phyloP scores from a whole-genome alignment of 1,140 invertebrate genomes.

The Orchestia grillus region DNA sequence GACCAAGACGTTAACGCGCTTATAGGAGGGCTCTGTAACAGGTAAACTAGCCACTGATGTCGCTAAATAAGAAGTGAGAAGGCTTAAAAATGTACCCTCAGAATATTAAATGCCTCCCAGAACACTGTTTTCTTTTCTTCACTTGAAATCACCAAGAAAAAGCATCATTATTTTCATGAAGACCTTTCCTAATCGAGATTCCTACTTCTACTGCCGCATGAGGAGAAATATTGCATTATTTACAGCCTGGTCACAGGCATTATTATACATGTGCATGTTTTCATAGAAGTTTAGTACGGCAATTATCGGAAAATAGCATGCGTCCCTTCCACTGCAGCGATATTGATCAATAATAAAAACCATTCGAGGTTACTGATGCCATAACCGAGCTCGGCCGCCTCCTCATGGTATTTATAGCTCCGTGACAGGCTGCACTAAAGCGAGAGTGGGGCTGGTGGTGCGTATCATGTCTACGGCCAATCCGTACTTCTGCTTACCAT shows the following conservation, averaged over 20 bases:
- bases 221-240: background rate
- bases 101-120: background rate
- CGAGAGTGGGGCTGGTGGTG: background rate
- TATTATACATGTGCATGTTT: background rate
- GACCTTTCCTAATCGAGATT: background rate
- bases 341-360: background rate
- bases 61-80: background rate
- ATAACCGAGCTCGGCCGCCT: background rate
- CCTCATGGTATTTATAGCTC: background rate
- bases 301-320: background rate
- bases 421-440: background rate
- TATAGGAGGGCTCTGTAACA: background rate
- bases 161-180: background rate
- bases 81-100: background rate
- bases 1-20: background rate
- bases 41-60: background rate
- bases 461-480: background rate
- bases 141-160: background rate
- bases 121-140: background rate
- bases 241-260: background rate
- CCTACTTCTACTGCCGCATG: background rate
- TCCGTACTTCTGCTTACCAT: background rate
- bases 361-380: conserved; percentile 35
- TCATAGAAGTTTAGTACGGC: background rate
- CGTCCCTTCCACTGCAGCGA: background rate